A percentile compares a stretch with the other conserved stretches of the same genome.
Evolutionary conservation across 1,140 invertebrate genomes (phyloP).

Genomic region (Augochlora pura): DNA sequence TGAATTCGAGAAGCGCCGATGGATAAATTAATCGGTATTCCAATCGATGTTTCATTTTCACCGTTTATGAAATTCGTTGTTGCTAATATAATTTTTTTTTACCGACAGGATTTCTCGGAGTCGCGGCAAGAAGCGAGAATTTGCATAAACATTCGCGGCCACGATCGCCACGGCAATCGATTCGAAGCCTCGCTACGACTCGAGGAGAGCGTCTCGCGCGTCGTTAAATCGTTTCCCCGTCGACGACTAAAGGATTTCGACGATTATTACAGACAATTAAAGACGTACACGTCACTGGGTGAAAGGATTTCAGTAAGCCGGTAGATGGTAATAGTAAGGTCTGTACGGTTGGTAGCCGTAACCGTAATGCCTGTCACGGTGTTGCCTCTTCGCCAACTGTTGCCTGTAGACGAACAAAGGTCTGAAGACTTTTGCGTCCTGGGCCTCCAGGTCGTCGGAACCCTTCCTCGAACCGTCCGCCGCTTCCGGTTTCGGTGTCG

Average conservation of each 20-base stretch:
- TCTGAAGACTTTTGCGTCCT: slow-evolving; percentile 72
- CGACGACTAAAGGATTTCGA: not conserved
- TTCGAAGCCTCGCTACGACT: not conserved
- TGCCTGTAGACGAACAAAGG: slow-evolving; percentile 75
- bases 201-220: not conserved
- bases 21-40: too few species aligned
- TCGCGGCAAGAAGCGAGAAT: not conserved
- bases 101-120: not conserved
- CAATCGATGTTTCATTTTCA: too few species aligned
- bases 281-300: not conserved
- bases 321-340: not conserved
- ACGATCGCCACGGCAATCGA: slow-evolving; percentile 26
- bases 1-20: too few species aligned
- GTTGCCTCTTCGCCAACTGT: slow-evolving; percentile 59
- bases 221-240: slow-evolving; percentile 8
- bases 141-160: not conserved
- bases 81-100: not conserved
- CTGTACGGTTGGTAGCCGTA: not conserved
- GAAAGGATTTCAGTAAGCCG: slow-evolving; percentile 16
- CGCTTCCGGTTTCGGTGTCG: slow-evolving; percentile 1
- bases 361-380: slow-evolving; percentile 9
- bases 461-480: not conserved
- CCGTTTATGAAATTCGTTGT: too few species aligned
- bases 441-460: slow-evolving; percentile 59
- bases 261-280: not conserved